Evolutionary conservation across 2,113 vertebrate genomes (phyloP).

Genomic region (Ceyx margarethae): DNA sequence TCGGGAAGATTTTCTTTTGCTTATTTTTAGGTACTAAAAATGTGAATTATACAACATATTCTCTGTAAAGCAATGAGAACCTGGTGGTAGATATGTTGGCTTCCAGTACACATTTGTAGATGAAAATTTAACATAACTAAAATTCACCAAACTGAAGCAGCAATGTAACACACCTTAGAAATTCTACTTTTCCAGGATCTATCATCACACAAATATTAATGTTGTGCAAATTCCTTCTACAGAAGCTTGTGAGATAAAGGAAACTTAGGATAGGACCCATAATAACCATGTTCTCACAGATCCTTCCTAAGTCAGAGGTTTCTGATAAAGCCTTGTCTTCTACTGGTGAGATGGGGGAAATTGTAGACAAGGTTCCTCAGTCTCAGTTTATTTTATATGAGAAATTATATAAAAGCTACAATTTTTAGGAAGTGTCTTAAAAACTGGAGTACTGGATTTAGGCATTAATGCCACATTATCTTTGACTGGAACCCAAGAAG

Average conservation of each 20-base stretch:
- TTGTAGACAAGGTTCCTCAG: background rate
- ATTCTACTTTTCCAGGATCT: background rate
- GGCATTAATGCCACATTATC: background rate
- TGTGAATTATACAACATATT: background rate
- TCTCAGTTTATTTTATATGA: background rate
- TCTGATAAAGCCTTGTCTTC: background rate
- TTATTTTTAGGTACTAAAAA: background rate
- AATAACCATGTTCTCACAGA: background rate
- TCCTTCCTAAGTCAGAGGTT: background rate
- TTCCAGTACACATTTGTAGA: background rate
- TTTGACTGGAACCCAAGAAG: background rate
- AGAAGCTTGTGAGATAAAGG: background rate
- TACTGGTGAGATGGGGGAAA: background rate
- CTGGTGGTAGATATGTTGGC: accelerated
- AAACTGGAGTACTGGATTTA: background rate
- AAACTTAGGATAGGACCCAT: background rate
- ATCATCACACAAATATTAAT: background rate
- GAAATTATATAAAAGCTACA: background rate
- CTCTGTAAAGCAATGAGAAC: background rate
- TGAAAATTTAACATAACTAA: background rate
- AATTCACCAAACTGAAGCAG: background rate
- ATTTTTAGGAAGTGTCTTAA: background rate
- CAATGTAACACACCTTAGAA: background rate
- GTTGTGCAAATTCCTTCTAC: background rate
- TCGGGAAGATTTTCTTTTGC: background rate